phyloP scores from a whole-genome alignment of 2,113 vertebrate species.

The Peucedramus taeniatus region DNA sequence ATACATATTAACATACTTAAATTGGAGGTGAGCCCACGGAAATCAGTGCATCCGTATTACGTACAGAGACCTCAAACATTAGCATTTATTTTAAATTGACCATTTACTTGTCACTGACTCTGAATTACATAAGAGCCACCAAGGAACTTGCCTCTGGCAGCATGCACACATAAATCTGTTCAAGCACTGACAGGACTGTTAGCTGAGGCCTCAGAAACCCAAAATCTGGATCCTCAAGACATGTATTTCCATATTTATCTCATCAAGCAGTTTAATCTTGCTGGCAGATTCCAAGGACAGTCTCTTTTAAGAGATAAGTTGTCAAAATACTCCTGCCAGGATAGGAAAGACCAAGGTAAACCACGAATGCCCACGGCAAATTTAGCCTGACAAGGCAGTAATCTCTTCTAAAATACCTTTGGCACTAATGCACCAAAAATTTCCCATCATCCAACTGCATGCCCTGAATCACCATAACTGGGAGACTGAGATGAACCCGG shows the following conservation, averaged over 20 bases:
- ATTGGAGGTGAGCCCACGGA: background rate
- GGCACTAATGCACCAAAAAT: background rate
- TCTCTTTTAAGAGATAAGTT: background rate
- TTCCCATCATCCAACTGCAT: background rate
- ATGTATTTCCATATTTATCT: background rate
- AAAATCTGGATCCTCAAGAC: background rate
- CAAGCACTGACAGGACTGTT: background rate
- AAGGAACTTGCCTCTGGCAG: background rate
- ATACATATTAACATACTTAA: background rate
- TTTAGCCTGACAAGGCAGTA: background rate
- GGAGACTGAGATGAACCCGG: background rate
- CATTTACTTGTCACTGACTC: background rate
- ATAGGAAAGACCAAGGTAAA: background rate
- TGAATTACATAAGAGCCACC: background rate
- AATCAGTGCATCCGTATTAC: background rate
- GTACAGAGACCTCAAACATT: accelerated
- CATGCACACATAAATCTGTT: background rate
- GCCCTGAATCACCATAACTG: background rate
- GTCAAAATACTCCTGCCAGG: background rate
- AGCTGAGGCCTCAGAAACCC: background rate
- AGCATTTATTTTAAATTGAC: background rate
- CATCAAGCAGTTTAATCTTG: background rate
- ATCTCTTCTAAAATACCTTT: background rate
- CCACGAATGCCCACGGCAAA: background rate
- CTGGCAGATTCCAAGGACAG: background rate